Evolutionary conservation across 1,140 invertebrate genomes (phyloP), one percentile per base, ranked within the genome.

Genomic region (Ectropis grisescens): DNA sequence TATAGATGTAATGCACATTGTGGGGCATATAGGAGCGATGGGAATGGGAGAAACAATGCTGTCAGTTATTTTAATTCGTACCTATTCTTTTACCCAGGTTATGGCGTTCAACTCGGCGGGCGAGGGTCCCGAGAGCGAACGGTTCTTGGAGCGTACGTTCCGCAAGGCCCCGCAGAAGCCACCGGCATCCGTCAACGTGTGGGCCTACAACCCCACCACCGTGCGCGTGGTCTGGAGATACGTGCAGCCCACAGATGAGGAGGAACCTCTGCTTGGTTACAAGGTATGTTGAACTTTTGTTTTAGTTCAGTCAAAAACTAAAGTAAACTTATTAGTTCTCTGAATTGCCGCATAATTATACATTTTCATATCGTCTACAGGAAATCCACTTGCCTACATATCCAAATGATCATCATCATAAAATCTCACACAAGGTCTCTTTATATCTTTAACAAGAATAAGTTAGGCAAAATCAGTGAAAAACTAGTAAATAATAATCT

Each of bases 61-160:
- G n/a, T n/a, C n/a, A n/a, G n/a, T n/a, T n/a, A n/a, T n/a, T n/a
- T n/a, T n/a, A n/a, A n/a, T n/a, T n/a, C n/a, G n/a, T n/a, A n/a
- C n/a, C n/a, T n/a, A n/a, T n/a, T n/a, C n/a, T n/a, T n/a, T n/a
- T n/a, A n/a, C n/a, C n/a, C n/a, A 81, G 76, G 94, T 96, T 2
- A 97, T 98, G 93, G 95, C 93, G 1, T 98, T 96, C 58, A 98
- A 98, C 82, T 88, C 91, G 4, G 96, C 96, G 11, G 97, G 97
- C 27, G 94, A 96, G 81, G 96, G 96, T 7, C 94, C 95, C 0
- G 95, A 97, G 59, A 97, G 95, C 83, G 95, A 98, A 83, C 84
- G 90, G 14, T 94, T 88, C 60, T 69, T 92, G 41, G 90, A 92
- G 87, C 86, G 93, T 50, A 96, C 94, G n/a, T 95, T 88, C 66